phyloP scores from a whole-genome alignment of 2,888 invertebrate species.

The Aquatica leii region DNA sequence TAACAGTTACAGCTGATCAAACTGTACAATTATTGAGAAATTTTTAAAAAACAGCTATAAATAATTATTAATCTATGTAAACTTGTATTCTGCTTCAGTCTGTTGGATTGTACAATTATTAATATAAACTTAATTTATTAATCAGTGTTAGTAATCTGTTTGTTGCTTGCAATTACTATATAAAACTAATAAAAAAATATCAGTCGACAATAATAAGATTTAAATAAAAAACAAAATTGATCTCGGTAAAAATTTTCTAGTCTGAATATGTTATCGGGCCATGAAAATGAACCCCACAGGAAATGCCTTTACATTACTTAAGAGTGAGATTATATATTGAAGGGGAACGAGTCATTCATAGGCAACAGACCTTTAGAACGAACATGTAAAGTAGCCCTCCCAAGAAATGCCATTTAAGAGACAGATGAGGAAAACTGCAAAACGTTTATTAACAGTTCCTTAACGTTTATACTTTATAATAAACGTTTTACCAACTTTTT shows the following conservation, averaged over 20 bases:
- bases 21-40: too few relatives aligned
- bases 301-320: constrained; percentile 39
- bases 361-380: constrained; percentile 54
- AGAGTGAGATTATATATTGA: constrained; percentile 50
- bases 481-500: constrained; percentile 7
- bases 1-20: too few relatives aligned
- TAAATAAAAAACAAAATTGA: constrained; percentile 16
- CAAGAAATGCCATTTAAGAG: constrained; percentile 53
- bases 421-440: constrained; percentile 51
- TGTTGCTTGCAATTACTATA: too few relatives aligned
- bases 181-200: not conserved
- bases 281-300: constrained; percentile 29
- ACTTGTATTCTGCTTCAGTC: too few relatives aligned
- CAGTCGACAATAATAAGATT: constrained; percentile 9
- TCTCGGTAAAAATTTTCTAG: constrained; percentile 9
- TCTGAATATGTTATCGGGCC: constrained; percentile 20
- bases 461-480: constrained; percentile 18
- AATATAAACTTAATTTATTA: too few relatives aligned
- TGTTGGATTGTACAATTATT: too few relatives aligned
- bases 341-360: constrained; percentile 53
- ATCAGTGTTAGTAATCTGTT: too few relatives aligned
- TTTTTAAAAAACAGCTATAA: too few relatives aligned
- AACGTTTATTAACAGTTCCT: constrained; percentile 22
- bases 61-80: too few relatives aligned
- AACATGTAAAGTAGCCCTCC: constrained; percentile 58